Conservation (phyloP, 2,888 invertebrate species). For the Azorinus chamasolen region DNA sequence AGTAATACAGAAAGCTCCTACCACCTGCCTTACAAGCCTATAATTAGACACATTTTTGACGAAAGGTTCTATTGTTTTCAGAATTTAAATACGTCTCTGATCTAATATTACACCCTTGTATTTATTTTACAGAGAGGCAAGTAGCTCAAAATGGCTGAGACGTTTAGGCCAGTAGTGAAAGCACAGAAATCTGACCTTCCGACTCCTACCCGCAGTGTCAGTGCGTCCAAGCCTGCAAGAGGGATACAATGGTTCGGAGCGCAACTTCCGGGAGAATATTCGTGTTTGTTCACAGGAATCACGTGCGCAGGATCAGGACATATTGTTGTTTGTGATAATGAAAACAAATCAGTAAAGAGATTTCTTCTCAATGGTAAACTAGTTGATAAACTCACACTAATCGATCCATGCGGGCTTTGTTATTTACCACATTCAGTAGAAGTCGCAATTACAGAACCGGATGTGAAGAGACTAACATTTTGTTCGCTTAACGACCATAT, state of each 20-base stretch:
- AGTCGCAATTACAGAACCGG: constrained; percentile 66
- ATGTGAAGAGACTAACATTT: constrained; percentile 56
- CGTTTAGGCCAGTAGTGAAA: constrained; percentile 30
- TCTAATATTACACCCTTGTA: too few relatives aligned
- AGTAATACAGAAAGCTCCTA: too few relatives aligned
- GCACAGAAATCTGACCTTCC: constrained; percentile 53
- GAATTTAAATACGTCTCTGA: too few relatives aligned
- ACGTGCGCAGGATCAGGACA: constrained; percentile 26
- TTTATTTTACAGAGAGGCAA: too few relatives aligned
- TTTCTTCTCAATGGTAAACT: constrained; percentile 54
- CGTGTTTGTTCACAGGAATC: constrained; percentile 65
- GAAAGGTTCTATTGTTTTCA: too few relatives aligned
- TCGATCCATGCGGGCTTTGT: constrained; percentile 68
- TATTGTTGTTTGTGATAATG: constrained; percentile 67
- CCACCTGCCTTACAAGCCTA: too few relatives aligned
- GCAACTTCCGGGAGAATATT: constrained; percentile 48
- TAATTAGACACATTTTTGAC: too few relatives aligned
- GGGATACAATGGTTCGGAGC: constrained; percentile 48
- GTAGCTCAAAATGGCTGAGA: constrained; percentile 26
- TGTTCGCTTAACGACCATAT: constrained; percentile 55
- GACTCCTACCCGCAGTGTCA: constrained; percentile 12
- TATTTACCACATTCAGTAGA: constrained; percentile 50
- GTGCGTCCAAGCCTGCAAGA: constrained; percentile 1
- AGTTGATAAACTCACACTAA: constrained; percentile 49
- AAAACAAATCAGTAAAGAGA: constrained; percentile 66